phyloP scores from a whole-genome alignment of 1,140 invertebrate species.

The Bombus waltoni region DNA sequence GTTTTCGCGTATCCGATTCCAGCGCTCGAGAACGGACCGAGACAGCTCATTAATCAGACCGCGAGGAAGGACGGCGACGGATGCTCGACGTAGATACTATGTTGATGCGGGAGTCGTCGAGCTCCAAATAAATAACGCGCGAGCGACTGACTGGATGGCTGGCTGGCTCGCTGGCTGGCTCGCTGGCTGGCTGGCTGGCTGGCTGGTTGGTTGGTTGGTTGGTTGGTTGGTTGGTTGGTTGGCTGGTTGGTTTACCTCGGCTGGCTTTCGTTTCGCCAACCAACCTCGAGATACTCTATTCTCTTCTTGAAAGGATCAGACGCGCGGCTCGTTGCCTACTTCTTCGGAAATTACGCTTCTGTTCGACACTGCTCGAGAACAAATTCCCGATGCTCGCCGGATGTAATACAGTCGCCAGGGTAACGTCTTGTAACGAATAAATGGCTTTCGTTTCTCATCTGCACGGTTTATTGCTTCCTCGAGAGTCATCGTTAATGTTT shows the following conservation, averaged over 20 bases:
- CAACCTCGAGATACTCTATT: neutral
- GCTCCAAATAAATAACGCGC: conserved; percentile 55
- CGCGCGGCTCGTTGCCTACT: neutral
- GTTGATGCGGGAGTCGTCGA: conserved; percentile 52
- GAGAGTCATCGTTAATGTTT: neutral
- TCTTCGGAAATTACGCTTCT: conserved; percentile 12
- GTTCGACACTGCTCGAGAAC: neutral
- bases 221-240: neutral
- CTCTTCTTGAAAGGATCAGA: neutral
- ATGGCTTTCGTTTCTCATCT: neutral
- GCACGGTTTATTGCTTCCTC: conserved; percentile 11
- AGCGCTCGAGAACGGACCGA: conserved; percentile 44
- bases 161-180: neutral
- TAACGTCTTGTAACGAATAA: neutral
- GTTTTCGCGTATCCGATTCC: conserved; percentile 61
- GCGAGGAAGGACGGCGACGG: conserved; percentile 51
- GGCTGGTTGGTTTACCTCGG: neutral
- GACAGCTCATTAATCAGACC: conserved; percentile 57
- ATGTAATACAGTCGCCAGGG: neutral
- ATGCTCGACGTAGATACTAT: conserved; percentile 56
- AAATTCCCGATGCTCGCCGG: neutral
- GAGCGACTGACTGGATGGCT: conserved; percentile 9
- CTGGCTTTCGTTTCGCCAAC: neutral
- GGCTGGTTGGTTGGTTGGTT: neutral
- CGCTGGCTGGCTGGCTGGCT: neutral